Conservation (phyloP, 2,888 invertebrate genomes). For the Tiliacea citrago region DNA sequence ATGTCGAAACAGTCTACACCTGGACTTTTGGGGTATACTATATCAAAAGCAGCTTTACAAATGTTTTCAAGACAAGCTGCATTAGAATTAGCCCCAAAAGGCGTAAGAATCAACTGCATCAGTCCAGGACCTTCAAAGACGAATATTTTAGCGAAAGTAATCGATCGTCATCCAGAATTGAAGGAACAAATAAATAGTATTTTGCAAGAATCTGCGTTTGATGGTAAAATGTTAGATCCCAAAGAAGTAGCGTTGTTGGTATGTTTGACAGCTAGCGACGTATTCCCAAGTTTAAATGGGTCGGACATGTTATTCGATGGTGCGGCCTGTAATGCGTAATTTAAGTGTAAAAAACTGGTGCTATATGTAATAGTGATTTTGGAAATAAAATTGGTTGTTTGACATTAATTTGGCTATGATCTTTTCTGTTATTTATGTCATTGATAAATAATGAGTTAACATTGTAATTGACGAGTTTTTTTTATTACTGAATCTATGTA, state of each 20-base stretch:
- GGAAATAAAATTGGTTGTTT: slow-evolving; percentile 7
- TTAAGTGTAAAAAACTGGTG: not conserved
- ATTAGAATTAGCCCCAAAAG: slow-evolving; percentile 70
- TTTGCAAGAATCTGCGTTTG: slow-evolving; percentile 66
- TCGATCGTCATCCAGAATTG: slow-evolving; percentile 58
- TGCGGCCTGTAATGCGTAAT: slow-evolving; percentile 66
- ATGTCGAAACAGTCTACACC: slow-evolving; percentile 70
- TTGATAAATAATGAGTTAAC: slow-evolving; percentile 13
- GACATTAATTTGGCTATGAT: slow-evolving; percentile 1
- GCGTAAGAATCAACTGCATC: slow-evolving; percentile 76
- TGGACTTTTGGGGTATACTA: slow-evolving; percentile 71
- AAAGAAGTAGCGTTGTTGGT: slow-evolving; percentile 74
- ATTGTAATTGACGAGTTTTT: not conserved
- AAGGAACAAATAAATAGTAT: slow-evolving; percentile 55
- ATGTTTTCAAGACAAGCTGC: slow-evolving; percentile 74
- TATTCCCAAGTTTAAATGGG: slow-evolving; percentile 77
- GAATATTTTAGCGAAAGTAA: slow-evolving; percentile 70
- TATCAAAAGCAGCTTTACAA: slow-evolving; percentile 74
- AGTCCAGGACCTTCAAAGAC: slow-evolving; percentile 75
- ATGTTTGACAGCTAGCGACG: slow-evolving; percentile 74
- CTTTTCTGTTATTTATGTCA: not conserved
- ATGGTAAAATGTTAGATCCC: slow-evolving; percentile 71
- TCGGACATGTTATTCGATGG: slow-evolving; percentile 75
- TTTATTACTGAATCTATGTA: not conserved
- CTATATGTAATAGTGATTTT: not conserved